Evolutionary conservation across 2,797 vertebrate species (phyloP).

Genomic region (Xenops minutus): DNA sequence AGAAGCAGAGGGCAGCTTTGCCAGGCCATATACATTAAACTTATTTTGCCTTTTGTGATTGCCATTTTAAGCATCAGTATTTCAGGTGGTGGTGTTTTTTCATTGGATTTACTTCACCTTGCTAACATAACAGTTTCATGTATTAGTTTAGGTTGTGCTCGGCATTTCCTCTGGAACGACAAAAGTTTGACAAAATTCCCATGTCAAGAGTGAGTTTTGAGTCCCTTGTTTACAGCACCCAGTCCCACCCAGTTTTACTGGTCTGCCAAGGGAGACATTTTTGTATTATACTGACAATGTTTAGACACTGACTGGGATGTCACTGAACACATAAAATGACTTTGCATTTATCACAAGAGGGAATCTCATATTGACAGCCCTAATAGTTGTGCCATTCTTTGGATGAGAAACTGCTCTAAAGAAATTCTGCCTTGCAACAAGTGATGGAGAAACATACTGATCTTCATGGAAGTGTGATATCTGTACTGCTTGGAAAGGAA

Average conservation of each 20-base stretch:
- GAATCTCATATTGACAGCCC: background rate
- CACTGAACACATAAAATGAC: background rate
- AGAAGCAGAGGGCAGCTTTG: background rate
- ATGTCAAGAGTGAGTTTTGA: background rate
- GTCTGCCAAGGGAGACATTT: background rate
- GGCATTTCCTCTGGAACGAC: background rate
- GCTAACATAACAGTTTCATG: background rate
- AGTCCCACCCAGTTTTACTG: background rate
- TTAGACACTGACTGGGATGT: background rate
- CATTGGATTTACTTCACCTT: background rate
- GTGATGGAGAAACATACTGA: background rate
- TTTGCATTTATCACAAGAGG: background rate
- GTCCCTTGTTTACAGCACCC: background rate
- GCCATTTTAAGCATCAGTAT: conserved; percentile 5
- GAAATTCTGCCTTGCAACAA: background rate
- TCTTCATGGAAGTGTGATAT: background rate
- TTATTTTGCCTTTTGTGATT: conserved; percentile 35
- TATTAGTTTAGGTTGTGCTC: background rate
- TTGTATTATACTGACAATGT: background rate
- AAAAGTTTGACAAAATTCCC: background rate
- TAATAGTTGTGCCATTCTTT: background rate
- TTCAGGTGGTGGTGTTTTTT: background rate
- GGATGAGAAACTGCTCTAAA: background rate
- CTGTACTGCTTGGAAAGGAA: background rate
- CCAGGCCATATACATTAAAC: background rate